Evolutionary conservation across 1,140 invertebrate genomes (phyloP).

Genomic region (Polypedilum pembai): DNA sequence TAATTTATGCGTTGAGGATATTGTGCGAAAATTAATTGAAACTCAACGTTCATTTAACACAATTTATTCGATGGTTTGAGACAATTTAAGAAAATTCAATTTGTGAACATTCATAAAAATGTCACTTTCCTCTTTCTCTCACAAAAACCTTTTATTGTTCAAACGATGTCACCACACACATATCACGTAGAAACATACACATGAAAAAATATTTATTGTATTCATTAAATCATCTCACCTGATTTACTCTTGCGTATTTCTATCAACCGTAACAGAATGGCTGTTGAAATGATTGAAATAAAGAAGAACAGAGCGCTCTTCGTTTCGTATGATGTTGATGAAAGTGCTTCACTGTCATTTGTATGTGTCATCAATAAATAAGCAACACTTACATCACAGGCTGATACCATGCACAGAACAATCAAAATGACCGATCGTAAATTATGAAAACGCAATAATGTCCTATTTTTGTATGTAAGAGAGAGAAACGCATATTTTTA

Average conservation of each 20-base stretch:
- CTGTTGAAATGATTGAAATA: constrained; percentile 11
- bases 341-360: not conserved
- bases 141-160: not conserved
- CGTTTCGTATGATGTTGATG: not conserved
- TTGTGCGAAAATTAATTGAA: not conserved
- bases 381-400: not conserved
- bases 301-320: constrained; percentile 13
- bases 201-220: not conserved
- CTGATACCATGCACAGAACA: not conserved
- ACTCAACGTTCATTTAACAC: not conserved
- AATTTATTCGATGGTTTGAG: not conserved
- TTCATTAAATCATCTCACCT: constrained; percentile 21
- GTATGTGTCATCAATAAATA: constrained; percentile 4
- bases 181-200: not conserved
- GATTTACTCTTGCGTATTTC: constrained; percentile 21
- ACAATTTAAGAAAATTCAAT: not conserved
- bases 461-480: not conserved
- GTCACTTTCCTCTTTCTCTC: not conserved
- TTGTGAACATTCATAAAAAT: not conserved
- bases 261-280: not conserved
- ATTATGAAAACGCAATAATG: constrained; percentile 25
- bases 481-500: not conserved
- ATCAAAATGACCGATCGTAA: constrained; percentile 26
- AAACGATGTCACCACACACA: not conserved
- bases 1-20: not conserved